phyloP scores from a whole-genome alignment of 2,888 invertebrate genomes.

The Andricus quercusramuli region DNA sequence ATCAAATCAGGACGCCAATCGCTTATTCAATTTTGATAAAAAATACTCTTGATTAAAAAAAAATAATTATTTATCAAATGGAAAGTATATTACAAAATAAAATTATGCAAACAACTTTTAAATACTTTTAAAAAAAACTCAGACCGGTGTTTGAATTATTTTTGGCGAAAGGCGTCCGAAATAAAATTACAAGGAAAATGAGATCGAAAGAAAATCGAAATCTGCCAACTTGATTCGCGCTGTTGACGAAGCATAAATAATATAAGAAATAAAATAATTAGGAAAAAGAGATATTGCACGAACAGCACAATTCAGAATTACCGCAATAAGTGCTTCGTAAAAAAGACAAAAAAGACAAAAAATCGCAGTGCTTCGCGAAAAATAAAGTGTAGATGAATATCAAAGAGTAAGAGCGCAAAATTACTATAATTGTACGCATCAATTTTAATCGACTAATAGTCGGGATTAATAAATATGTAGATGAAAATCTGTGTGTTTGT shows the following conservation, averaged over 20 bases:
- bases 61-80: background rate
- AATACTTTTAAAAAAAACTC: background rate
- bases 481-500: slow-evolving; percentile 71
- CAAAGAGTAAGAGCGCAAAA: slow-evolving; percentile 55
- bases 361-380: slow-evolving; percentile 66
- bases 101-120: background rate
- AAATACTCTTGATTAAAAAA: background rate
- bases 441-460: slow-evolving; percentile 38
- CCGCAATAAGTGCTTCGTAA: slow-evolving; percentile 71
- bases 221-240: background rate
- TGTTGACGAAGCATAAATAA: background rate
- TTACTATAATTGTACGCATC: slow-evolving; percentile 39
- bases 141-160: background rate
- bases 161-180: background rate
- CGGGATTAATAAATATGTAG: slow-evolving; percentile 52
- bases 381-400: slow-evolving; percentile 58
- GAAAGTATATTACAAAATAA: no score
- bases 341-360: slow-evolving; percentile 55
- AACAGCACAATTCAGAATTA: slow-evolving; percentile 53
- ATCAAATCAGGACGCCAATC: slow-evolving; percentile 17
- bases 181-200: slow-evolving; percentile 1
- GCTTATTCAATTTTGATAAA: background rate
- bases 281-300: slow-evolving; percentile 1
- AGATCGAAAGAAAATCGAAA: background rate
- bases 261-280: background rate